Evolutionary conservation across 2,113 vertebrate species (phyloP), one percentile per base, ranked within the genome.

Genomic region (Equus przewalskii): DNA sequence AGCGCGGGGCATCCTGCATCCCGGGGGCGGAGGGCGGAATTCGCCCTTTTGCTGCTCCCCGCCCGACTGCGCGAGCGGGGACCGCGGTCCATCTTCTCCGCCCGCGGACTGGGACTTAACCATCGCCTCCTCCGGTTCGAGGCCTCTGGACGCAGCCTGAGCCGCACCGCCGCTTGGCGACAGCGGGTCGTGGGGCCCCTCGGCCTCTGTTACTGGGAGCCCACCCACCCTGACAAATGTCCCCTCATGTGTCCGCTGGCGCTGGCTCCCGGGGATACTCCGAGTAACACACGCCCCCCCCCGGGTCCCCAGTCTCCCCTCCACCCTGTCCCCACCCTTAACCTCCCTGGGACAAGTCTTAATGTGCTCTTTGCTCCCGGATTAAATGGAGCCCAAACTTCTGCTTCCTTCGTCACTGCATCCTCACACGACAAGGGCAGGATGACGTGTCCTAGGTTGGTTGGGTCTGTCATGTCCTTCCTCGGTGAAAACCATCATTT

Each of bases 401-500:
- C 73, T n/a, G 80, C 51, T 46, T 83, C 36, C 44, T 51, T 30
- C 60, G 58, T 22, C 54, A 22, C 12, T 41, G 65, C 7, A 26
- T n/a, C 51, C 33, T 60, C 44, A 69, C 16, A 33, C 64, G 13
- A 51, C 6, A 33, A 28, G 41, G 15, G 44, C 19, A 28, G 54
- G 6, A 79, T 69, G 44, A 49, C 87, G 33, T 49, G 76, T 88
- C 26, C 82, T 22, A 18, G 60, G 30, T 13, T 73, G 44, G 46
- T 72, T 79, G 46, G 18, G 33, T 72, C 75, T 11, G 58, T 62
- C n/a, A 14, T 5, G 12, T 89, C 36, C 36, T 90, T 95, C 56
- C 76, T 88, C 83, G 21, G 65, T 36, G 14, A 93, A 93, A 95
- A 82, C 28, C 76, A 75, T 73, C 41, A 88, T 79, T 88, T 88